Conservation (phyloP, 2,113 vertebrate species). For the Leucosticte australis region DNA sequence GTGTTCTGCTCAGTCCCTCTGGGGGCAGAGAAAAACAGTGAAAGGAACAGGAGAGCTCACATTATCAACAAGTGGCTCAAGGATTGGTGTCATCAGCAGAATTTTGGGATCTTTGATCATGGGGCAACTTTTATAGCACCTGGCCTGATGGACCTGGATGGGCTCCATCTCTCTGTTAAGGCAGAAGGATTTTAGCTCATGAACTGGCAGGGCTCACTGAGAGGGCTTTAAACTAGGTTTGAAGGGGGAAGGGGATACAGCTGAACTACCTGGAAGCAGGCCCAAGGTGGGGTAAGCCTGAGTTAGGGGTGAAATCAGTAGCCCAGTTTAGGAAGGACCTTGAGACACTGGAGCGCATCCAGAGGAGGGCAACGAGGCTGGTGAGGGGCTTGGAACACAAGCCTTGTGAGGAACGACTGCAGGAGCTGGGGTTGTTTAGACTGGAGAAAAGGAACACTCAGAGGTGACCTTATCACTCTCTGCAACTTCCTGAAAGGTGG, state of each 20-base stretch:
- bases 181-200: background rate
- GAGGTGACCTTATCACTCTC: background rate
- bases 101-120: background rate
- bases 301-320: background rate
- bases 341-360: background rate
- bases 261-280: background rate
- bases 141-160: background rate
- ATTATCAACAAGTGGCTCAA: background rate
- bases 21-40: background rate
- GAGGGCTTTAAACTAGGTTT: background rate
- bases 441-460: background rate
- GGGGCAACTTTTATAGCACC: background rate
- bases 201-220: background rate
- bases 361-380: background rate
- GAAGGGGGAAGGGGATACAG: background rate
- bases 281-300: background rate
- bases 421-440: background rate
- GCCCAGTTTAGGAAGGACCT: background rate
- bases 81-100: background rate
- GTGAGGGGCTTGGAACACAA: background rate
- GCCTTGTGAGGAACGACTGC: rapidly evolving
- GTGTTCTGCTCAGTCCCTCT: no score
- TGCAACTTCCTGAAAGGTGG: background rate
- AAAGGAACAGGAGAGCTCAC: background rate
- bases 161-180: background rate